Conservation (phyloP, 2,797 vertebrate genomes). For the Peromyscus eremicus region DNA sequence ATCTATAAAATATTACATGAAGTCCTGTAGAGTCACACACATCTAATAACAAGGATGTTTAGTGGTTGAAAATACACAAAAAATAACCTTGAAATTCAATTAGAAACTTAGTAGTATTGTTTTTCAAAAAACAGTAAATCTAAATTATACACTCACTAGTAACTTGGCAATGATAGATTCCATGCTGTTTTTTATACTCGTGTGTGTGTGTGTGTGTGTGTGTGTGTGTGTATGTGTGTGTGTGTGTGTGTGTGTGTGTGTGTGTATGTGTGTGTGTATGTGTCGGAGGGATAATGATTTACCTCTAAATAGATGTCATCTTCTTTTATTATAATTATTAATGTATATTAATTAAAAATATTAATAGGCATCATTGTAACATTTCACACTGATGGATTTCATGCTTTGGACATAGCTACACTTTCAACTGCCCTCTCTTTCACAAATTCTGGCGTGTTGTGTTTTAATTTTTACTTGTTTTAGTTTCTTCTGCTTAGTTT, state of each 20-base stretch:
- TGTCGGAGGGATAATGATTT: too few relatives aligned
- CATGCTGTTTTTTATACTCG: background rate
- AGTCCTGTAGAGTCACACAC: background rate
- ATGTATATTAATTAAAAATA: background rate
- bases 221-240: background rate
- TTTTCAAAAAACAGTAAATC: constrained; percentile 55
- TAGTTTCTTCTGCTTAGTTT: background rate
- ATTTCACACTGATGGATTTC: background rate
- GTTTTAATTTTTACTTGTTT: background rate
- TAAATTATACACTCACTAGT: constrained; percentile 58
- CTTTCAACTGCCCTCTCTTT: background rate
- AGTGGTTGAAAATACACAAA: constrained; percentile 27
- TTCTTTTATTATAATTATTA: background rate
- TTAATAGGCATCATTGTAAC: background rate
- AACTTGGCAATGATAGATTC: constrained; percentile 65
- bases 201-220: too few relatives aligned
- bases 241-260: background rate
- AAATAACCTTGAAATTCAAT: constrained; percentile 44
- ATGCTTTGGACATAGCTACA: background rate
- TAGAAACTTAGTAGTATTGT: constrained; percentile 42
- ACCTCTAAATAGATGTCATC: background rate
- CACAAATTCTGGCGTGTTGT: background rate
- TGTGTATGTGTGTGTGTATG: too few relatives aligned
- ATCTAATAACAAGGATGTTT: constrained; percentile 44
- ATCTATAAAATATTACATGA: constrained; percentile 26